These are phyloP conservation scores for Rhaphigaster nebulosa DNA, from an alignment of 2,888 invertebrate species.

Conservation along the genomic window DNA sequence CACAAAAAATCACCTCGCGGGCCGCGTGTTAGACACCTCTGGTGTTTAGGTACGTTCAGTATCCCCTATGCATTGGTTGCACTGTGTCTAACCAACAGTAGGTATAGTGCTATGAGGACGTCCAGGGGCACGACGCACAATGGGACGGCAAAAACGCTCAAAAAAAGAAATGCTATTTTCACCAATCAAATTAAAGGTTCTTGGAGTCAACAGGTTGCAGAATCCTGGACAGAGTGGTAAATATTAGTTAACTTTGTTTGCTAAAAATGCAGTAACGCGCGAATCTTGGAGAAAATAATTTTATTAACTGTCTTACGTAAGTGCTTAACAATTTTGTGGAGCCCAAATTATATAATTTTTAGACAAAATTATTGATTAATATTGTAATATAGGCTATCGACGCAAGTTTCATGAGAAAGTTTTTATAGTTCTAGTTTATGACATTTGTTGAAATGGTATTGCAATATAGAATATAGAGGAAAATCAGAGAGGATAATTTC, in stretches of 20 bases:
- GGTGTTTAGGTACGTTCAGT: no score
- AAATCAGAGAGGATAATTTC: no score
- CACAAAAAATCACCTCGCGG: no score
- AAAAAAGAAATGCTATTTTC: background rate
- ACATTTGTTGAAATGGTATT: background rate
- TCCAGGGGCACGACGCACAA: no score
- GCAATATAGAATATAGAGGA: background rate
- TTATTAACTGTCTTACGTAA: background rate
- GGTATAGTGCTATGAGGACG: no score
- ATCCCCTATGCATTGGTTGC: no score
- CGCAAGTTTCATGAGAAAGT: background rate
- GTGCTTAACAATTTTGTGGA: background rate
- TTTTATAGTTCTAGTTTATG: background rate
- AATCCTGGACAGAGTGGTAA: background rate
- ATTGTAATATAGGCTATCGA: slow-evolving; percentile 1
- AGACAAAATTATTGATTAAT: background rate
- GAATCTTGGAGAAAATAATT: no score
- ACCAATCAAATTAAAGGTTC: background rate
- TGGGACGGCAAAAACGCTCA: no score
- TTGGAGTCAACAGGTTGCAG: no score
- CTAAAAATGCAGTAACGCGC: no score
- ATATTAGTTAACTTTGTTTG: background rate
- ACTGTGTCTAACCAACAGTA: no score
- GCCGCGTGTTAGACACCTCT: no score
- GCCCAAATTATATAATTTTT: background rate